Base-by-base conservation (phyloP, 1,140 invertebrate species). In the Apis cerana region DNA sequence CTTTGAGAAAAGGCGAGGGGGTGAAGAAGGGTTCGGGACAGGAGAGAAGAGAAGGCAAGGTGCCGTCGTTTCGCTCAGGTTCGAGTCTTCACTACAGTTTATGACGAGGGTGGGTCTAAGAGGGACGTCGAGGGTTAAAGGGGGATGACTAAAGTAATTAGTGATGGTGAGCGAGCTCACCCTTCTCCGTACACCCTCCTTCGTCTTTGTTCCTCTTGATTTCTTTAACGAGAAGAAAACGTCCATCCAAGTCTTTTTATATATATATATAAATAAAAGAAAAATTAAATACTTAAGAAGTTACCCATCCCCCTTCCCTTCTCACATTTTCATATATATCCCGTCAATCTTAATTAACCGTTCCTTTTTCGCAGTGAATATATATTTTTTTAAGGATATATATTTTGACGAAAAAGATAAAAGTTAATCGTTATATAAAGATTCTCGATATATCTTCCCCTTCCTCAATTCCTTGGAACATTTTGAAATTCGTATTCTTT, bases 101-200 rank as follows among this genome's bases (percentile, higher is more conserved):
- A 82, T 88, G 88, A 89, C 88, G 86, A 89, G 85, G 88, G 89
- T 88, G 83, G 82, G 88, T 85, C 84, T 88, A 84, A 85, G 85
- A 87, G 85, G 85, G 85, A 88, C 82, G 83, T 75, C 86, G 85
- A 85, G 88, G 84, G 85, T 80, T 88, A 83, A 85, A 87, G 88
- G 84, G 88, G 84, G 84, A 88, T 89, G 86, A 87, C 87, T 89
- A 88, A 90, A 89, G 90, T 92, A 92, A 92, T 92, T 92, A 92
- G 91, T 90, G 86, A 88, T 88, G 91, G 90, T 87, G 85, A 87
- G 86, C 85, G 88, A 89, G 81, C 68, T 80, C 81, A 80, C 79
- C 81, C 83, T 71, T 77, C 54, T 68, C 72, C 71, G 50, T 43
- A 43, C 5, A 56, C 59, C 76, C 33, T 82, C 52, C 43, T 54